These are phyloP conservation scores for Cacatua alba DNA, from an alignment of 2,113 vertebrate genomes.

Conservation along the genomic window DNA sequence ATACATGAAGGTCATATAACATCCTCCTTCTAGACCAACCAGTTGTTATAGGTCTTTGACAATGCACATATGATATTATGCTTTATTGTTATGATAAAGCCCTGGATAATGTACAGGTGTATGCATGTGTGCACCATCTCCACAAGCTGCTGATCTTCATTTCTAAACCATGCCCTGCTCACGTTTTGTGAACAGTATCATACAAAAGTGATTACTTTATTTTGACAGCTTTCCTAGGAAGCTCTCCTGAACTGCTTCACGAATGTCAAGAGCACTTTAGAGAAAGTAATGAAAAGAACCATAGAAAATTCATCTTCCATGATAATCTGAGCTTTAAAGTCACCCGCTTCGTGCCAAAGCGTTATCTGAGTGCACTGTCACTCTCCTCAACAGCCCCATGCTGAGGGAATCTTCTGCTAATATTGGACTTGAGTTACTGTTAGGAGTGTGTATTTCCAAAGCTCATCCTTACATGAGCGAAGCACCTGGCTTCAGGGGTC, in stretches of 20 bases:
- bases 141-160: not conserved
- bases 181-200: conserved; percentile 13
- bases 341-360: rapidly evolving
- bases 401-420: not conserved
- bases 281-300: conserved; percentile 46
- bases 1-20: not conserved
- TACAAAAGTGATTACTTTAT: conserved; percentile 25
- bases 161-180: not conserved
- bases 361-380: not conserved
- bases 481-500: not conserved
- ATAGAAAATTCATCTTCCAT: conserved; percentile 8
- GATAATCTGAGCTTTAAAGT: conserved; percentile 42
- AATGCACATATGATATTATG: not conserved
- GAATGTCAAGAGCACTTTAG: conserved; percentile 53
- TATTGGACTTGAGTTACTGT: not conserved
- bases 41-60: not conserved
- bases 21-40: not conserved
- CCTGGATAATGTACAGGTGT: not conserved
- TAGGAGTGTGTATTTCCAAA: not conserved
- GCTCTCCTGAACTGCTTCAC: conserved; percentile 20
- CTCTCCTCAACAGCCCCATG: not conserved
- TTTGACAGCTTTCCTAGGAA: conserved; percentile 49
- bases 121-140: not conserved
- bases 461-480: not conserved
- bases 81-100: conserved; percentile 9